Conservation (phyloP, 2,797 vertebrate genomes). For the Lutjanus campechanus region DNA sequence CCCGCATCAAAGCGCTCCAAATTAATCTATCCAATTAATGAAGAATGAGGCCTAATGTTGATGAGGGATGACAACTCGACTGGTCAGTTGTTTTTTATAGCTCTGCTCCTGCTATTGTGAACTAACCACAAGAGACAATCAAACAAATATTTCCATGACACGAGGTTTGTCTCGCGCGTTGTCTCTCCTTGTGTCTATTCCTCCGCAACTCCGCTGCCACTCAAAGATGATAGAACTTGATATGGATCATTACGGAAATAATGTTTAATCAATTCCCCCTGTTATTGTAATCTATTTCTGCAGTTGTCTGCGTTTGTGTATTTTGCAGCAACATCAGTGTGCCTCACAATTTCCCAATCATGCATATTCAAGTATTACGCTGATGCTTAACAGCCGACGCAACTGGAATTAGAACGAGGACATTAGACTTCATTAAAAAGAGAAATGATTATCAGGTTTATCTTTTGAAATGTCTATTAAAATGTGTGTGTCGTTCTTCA, state of each 20-base stretch:
- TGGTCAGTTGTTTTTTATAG: constrained; percentile 84
- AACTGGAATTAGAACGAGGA: constrained; percentile 87
- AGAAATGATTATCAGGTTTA: constrained; percentile 90
- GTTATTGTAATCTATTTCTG: constrained; percentile 85
- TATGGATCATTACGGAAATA: constrained; percentile 88
- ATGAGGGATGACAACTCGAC: constrained; percentile 87
- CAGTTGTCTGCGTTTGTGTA: constrained; percentile 83
- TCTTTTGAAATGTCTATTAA: constrained; percentile 91
- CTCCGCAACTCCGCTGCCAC: constrained; percentile 65
- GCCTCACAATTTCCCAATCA: constrained; percentile 79
- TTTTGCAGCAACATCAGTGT: constrained; percentile 72
- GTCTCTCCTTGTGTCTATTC: constrained; percentile 26
- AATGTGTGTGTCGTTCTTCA: constrained; percentile 86
- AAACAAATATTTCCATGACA: constrained; percentile 79
- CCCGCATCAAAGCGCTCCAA: constrained; percentile 93
- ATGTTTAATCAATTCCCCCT: constrained; percentile 85
- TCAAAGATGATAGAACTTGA: constrained; percentile 83
- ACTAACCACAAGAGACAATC: constrained; percentile 82
- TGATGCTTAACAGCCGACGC: constrained; percentile 84
- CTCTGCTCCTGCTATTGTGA: constrained; percentile 70
- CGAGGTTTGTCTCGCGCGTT: constrained; percentile 49
- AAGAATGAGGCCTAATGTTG: constrained; percentile 93
- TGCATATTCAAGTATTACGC: constrained; percentile 87
- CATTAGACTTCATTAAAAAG: constrained; percentile 90
- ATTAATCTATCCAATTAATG: constrained; percentile 99